Conservation (phyloP, 2,888 invertebrate genomes). For the Aphidius colemani region DNA sequence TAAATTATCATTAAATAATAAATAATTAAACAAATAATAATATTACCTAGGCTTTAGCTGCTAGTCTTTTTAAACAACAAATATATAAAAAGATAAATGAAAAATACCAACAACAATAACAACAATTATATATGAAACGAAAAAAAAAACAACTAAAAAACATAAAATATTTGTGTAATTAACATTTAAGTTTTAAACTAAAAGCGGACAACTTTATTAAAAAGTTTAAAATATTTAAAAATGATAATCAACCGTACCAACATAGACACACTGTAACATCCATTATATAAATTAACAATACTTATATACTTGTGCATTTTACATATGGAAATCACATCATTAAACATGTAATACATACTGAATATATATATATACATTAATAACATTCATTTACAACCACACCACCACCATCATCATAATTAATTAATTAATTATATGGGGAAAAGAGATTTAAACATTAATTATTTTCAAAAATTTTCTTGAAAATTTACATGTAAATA, state of each 20-base stretch:
- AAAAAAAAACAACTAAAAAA: conserved; percentile 22
- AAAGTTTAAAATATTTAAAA: conserved; percentile 7
- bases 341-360: conserved; percentile 59
- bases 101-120: conserved; percentile 22
- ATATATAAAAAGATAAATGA: conserved; percentile 21
- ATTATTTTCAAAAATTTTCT: too few species aligned
- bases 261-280: conserved; percentile 59
- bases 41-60: conserved; percentile 19
- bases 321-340: conserved; percentile 59
- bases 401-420: conserved; percentile 13
- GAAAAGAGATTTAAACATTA: too few species aligned
- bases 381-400: conserved; percentile 25
- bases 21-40: conserved; percentile 22
- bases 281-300: conserved; percentile 56
- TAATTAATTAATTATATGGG: neutral
- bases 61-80: conserved; percentile 15
- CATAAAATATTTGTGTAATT: conserved; percentile 28
- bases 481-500: too few species aligned
- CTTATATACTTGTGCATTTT: conserved; percentile 57
- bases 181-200: conserved; percentile 19
- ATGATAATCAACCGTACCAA: conserved; percentile 45
- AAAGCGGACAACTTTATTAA: neutral
- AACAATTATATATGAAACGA: conserved; percentile 14
- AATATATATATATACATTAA: conserved; percentile 49
- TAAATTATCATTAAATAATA: conserved; percentile 13